A percentile compares a stretch with the other conserved stretches of the same genome.
Evolutionary conservation across 1,140 invertebrate genomes (phyloP).

Genomic region (Drosophila sucinea): DNA sequence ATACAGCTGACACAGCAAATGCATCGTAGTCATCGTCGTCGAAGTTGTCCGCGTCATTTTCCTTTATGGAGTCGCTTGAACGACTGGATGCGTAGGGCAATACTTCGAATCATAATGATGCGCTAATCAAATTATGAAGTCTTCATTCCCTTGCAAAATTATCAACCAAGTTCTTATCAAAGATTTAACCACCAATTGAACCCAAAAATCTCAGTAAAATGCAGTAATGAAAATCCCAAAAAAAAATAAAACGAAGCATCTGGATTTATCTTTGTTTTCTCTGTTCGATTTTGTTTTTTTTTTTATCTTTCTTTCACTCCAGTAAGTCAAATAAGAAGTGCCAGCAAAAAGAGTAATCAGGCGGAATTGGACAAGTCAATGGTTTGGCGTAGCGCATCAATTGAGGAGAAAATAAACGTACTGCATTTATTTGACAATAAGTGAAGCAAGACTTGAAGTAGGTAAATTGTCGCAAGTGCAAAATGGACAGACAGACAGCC

Average conservation of each 20-base stretch:
- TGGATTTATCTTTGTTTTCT: background rate
- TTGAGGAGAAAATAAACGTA: background rate
- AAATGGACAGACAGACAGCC: no score
- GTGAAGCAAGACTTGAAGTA: background rate
- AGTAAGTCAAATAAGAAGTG: background rate
- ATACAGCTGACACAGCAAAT: background rate
- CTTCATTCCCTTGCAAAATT: background rate
- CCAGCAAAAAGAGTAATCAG: background rate
- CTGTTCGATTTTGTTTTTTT: background rate
- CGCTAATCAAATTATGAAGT: background rate
- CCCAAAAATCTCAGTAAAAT: background rate
- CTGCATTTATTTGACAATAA: background rate
- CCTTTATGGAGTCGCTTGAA: background rate
- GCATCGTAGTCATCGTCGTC: background rate
- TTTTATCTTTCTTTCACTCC: background rate
- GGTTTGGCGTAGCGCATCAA: background rate
- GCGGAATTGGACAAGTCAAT: conserved; percentile 5
- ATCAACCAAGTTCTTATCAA: background rate
- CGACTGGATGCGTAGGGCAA: background rate
- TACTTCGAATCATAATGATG: background rate
- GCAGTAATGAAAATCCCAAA: background rate
- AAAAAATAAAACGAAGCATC: background rate
- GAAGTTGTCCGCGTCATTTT: background rate
- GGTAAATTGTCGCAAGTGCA: no score
- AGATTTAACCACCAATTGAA: no score